phyloP scores from a whole-genome alignment of 2,888 invertebrate genomes.

The Drosophila testacea region DNA sequence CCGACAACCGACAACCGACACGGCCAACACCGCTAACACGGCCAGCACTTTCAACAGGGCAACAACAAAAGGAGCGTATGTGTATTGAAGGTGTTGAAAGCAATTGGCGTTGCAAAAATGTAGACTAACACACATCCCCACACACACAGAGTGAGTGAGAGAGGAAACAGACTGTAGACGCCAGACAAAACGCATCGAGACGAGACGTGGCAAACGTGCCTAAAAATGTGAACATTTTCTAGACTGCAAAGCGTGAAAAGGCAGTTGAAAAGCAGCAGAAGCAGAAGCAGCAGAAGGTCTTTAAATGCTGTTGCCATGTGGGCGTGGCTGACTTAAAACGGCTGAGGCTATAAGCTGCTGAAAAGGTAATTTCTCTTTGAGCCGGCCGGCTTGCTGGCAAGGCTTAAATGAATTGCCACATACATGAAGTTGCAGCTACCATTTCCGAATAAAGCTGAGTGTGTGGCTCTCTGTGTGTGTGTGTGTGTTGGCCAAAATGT shows the following conservation, averaged over 20 bases:
- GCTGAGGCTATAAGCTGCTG: constrained; percentile 49
- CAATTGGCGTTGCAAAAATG: constrained; percentile 72
- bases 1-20: constrained; percentile 32
- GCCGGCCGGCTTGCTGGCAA: constrained; percentile 34
- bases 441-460: constrained; percentile 1
- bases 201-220: constrained; percentile 68
- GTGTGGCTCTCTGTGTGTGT: constrained; percentile 9
- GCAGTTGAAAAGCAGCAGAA: constrained; percentile 49
- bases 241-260: constrained; percentile 73
- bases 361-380: constrained; percentile 71
- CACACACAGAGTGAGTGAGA: constrained; percentile 4
- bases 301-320: constrained; percentile 40
- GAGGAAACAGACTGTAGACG: constrained; percentile 16
- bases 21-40: constrained; percentile 41
- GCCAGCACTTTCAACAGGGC: constrained; percentile 55
- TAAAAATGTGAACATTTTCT: constrained; percentile 73
- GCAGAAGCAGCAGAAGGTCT: constrained; percentile 17
- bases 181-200: constrained; percentile 63
- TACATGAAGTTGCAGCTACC: constrained; percentile 36
- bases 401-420: constrained; percentile 68
- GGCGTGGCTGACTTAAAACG: constrained; percentile 59
- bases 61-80: constrained; percentile 52
- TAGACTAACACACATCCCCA: constrained; percentile 20
- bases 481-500: constrained; percentile 22
- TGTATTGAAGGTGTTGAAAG: constrained; percentile 71